Conservation (phyloP, 2,888 invertebrate species). For the Idaea aversata region DNA sequence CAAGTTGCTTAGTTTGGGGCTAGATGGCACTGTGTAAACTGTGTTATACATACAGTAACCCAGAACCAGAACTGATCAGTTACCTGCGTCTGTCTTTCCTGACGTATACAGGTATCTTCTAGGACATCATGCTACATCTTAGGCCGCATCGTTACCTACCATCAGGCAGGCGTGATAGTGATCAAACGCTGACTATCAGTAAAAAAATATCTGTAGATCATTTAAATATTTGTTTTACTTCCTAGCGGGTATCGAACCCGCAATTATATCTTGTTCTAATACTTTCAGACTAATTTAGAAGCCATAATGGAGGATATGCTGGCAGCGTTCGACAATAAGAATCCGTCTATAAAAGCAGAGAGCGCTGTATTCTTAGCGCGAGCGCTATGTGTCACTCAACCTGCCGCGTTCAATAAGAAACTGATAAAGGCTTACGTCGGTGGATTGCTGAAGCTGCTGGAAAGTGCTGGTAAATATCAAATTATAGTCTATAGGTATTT, state of each 20-base stretch:
- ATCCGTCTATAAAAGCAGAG: constrained; percentile 93
- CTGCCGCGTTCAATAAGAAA: constrained; percentile 93
- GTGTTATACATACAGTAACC: no score
- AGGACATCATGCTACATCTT: no score
- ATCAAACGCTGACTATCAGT: no score
- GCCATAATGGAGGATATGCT: constrained; percentile 91
- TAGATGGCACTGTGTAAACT: no score
- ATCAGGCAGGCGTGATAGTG: no score
- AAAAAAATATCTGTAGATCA: no score
- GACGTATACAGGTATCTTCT: no score
- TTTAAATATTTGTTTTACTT: neutral
- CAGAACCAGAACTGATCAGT: no score
- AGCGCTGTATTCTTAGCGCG: constrained; percentile 91
- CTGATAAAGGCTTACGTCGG: constrained; percentile 90
- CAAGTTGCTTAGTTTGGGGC: no score
- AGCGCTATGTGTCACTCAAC: constrained; percentile 89
- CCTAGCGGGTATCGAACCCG: neutral
- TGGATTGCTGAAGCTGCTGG: constrained; percentile 88
- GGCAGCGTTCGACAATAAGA: constrained; percentile 93
- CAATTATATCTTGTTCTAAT: neutral
- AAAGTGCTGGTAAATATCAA: constrained; percentile 83
- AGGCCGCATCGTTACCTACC: no score
- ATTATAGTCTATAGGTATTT: neutral
- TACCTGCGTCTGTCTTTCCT: no score
- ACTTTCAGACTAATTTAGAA: constrained; percentile 87